Evolutionary conservation across 53 echinoderm and acorn worm genomes (phyloP).

Genomic region (Holothuria scabra): DNA sequence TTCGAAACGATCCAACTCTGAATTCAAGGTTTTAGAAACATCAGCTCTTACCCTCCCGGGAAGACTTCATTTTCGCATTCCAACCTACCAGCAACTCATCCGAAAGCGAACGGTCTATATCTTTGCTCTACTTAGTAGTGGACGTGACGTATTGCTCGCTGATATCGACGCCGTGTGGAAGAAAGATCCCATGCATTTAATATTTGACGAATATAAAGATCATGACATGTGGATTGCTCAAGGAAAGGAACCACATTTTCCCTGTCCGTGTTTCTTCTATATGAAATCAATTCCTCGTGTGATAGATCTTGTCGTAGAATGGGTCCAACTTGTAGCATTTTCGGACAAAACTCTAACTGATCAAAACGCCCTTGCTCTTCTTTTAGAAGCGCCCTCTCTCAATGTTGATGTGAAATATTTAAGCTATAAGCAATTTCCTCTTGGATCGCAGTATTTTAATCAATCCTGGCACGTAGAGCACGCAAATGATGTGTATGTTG

Average conservation of each 20-base stretch:
- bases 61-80: background rate
- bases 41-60: background rate
- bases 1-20: slow-evolving; percentile 33
- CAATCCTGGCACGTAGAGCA: background rate
- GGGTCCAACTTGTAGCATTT: background rate
- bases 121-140: background rate
- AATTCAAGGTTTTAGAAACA: slow-evolving; percentile 22
- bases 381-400: background rate
- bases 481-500: slow-evolving; percentile 2
- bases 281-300: slow-evolving; percentile 21
- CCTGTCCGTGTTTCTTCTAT: slow-evolving; percentile 50
- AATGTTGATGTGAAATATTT: slow-evolving; percentile 30
- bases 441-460: slow-evolving; percentile 25
- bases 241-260: slow-evolving; percentile 21
- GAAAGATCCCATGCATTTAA: slow-evolving; percentile 29
- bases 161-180: slow-evolving; percentile 40
- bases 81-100: slow-evolving; percentile 14
- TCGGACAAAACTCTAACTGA: slow-evolving; percentile 22
- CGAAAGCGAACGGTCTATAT: slow-evolving; percentile 38
- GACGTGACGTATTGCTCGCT: slow-evolving; percentile 30
- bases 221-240: slow-evolving; percentile 43
- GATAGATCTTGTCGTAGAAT: background rate
- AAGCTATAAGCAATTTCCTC: slow-evolving; percentile 7
- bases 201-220: slow-evolving; percentile 5
- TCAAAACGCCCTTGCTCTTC: slow-evolving; percentile 5